phyloP scores from a whole-genome alignment of 2,797 vertebrate species.

The Premnoplex brunnescens region DNA sequence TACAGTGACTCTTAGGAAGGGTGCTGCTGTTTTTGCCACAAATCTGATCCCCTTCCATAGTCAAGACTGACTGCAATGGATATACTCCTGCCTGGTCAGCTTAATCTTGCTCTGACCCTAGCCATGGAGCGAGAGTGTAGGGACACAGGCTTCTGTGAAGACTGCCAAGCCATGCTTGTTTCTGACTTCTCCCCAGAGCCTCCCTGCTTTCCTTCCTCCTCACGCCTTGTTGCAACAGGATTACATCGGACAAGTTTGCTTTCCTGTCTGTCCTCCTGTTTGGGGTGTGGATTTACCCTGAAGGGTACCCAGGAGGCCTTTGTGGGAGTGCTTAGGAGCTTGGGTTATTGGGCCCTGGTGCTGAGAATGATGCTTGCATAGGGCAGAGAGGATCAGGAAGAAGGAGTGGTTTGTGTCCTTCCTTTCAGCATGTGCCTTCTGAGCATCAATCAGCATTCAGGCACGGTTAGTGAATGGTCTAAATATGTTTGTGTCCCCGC shows the following conservation, averaged over 20 bases:
- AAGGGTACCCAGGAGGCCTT: background rate
- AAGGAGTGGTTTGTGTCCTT: background rate
- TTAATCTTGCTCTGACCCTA: background rate
- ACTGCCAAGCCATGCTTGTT: background rate
- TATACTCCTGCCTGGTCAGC: background rate
- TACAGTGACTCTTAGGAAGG: background rate
- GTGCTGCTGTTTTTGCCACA: background rate
- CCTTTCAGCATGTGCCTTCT: background rate
- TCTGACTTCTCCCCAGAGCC: background rate
- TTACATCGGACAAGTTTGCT: background rate
- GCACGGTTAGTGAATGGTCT: background rate
- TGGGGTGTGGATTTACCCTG: background rate
- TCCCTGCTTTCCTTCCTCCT: background rate
- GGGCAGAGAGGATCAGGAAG: background rate
- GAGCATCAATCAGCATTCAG: background rate
- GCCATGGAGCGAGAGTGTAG: rapidly evolving
- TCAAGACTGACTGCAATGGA: rapidly evolving
- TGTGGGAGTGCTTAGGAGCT: background rate
- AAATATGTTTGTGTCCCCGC: background rate
- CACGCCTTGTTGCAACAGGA: background rate
- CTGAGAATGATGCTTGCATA: background rate
- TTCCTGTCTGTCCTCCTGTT: background rate
- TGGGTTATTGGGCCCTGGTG: background rate
- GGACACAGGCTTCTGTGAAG: background rate
- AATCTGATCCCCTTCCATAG: background rate